Conservation (phyloP, 2,888 invertebrate genomes). For the Dicranocentrus wangi region DNA sequence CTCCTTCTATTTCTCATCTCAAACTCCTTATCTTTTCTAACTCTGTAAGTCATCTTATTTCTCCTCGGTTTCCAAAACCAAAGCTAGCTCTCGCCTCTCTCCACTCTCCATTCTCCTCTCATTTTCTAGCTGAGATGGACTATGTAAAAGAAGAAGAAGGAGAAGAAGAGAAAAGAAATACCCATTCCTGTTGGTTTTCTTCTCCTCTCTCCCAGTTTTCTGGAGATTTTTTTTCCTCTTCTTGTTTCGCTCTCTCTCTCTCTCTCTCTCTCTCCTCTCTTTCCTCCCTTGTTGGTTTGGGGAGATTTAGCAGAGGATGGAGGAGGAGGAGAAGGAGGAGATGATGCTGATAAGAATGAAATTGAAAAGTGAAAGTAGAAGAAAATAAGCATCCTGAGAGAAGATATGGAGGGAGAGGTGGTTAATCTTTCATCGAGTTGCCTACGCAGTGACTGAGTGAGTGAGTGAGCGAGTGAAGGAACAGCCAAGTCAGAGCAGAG, state of each 20-base stretch:
- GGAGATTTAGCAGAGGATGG: too few species aligned
- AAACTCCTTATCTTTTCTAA: slow-evolving; percentile 38
- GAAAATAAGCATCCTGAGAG: slow-evolving; percentile 59
- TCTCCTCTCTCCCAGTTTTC: slow-evolving; percentile 18
- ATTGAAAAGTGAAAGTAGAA: slow-evolving; percentile 59
- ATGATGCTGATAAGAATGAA: slow-evolving; percentile 47
- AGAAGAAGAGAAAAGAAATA: too few species aligned
- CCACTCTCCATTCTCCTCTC: background rate
- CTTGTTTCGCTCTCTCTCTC: too few species aligned
- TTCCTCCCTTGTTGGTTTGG: slow-evolving; percentile 36
- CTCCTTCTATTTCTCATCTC: slow-evolving; percentile 47
- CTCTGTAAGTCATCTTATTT: background rate
- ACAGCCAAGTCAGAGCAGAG: background rate
- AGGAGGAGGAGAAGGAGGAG: too few species aligned
- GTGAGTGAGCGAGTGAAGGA: too few species aligned
- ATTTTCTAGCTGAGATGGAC: too few species aligned
- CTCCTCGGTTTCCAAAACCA: too few species aligned
- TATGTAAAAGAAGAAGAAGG: too few species aligned
- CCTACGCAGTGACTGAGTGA: too few species aligned
- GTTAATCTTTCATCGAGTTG: slow-evolving; percentile 31
- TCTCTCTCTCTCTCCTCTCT: too few species aligned
- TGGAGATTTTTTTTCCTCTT: slow-evolving; percentile 17
- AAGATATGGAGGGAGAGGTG: slow-evolving; percentile 40
- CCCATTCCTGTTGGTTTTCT: too few species aligned
- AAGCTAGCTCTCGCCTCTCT: slow-evolving; percentile 9